A percentile compares a stretch with the other conserved stretches of the same genome.
phyloP scores from a whole-genome alignment of 2,888 invertebrate species.

The Nymphalis polychloros region DNA sequence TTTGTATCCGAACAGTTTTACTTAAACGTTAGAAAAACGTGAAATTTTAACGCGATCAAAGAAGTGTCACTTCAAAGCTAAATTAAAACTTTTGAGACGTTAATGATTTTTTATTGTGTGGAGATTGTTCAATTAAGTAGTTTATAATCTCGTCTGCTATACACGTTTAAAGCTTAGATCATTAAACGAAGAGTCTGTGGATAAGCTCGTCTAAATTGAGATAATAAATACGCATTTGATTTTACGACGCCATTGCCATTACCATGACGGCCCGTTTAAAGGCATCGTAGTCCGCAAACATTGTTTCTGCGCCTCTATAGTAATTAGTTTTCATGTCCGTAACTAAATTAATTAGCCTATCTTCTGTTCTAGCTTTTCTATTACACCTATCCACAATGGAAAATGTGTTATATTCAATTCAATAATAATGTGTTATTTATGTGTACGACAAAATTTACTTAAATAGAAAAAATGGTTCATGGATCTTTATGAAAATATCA shows the following conservation, averaged over 20 bases:
- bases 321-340: conserved; percentile 3
- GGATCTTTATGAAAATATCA: too few species aligned
- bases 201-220: conserved; percentile 27
- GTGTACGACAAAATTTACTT: too few species aligned
- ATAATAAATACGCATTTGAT: conserved; percentile 28
- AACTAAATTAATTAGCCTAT: not conserved
- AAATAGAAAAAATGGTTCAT: too few species aligned
- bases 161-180: not conserved
- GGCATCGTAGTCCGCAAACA: conserved; percentile 6
- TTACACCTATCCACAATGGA: not conserved
- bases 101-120: not conserved
- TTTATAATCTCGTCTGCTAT: not conserved
- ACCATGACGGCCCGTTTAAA: conserved; percentile 4
- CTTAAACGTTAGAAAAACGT: too few species aligned
- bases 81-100: too few species aligned
- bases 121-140: not conserved
- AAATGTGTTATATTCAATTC: too few species aligned
- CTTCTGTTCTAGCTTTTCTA: not conserved
- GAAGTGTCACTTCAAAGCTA: too few species aligned
- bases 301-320: conserved; percentile 5
- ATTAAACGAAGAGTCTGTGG: conserved; percentile 16
- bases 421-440: too few species aligned
- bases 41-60: too few species aligned
- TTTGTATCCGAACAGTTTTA: too few species aligned
- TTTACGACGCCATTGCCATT: conserved; percentile 25